Base-by-base conservation (phyloP, 2,888 invertebrate species). In the Encarsia formosa region DNA sequence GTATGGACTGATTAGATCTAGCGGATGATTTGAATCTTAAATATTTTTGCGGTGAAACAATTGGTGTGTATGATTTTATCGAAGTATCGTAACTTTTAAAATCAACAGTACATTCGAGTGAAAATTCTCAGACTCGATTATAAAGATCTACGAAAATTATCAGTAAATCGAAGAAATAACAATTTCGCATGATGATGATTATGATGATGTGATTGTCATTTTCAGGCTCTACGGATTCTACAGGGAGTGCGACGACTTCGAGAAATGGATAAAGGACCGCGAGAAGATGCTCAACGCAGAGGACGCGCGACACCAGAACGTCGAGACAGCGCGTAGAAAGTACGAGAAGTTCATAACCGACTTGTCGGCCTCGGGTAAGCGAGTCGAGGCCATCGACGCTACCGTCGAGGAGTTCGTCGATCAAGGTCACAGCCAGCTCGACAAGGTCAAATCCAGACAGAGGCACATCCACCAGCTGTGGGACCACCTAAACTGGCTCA, bases 311-410 rank as follows among this genome's bases (percentile, higher is more conserved):
- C 94, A 96, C 59, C n/a, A n/a, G n/a, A 91, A 88, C 63, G 93
- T 97, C 11, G 93, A 93, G 63, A 91, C 88, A 35, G 93, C 94
- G 23, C 91, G 91, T 75, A 83, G 94, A 68, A 95, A 95, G 75
- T 97, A 95, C 73, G 96, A 97, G 84, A 92, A 94, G 77, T 90
- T 98, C 75, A 83, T 97, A 23, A 96, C 96, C 0, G 97, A 98
- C 69, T 77, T 99, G 31, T 94, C 94, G 0, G 96, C 96, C 0
- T 95, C 93, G 11, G 91, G 90, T 20, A 91, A 90, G 61, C 85
- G 96, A 1, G 81, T 98, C 59, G 94, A 94, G 61, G 87, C 87
- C 48, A 88, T 98, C 53, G 93, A 95, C 67, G 79, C 83, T 0
- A 87, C 91, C 16, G 95, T 94, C 0, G 86, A 89, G 34, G 91